Conservation (phyloP, 2,113 vertebrate species). For the Megatriorchis doriae region DNA sequence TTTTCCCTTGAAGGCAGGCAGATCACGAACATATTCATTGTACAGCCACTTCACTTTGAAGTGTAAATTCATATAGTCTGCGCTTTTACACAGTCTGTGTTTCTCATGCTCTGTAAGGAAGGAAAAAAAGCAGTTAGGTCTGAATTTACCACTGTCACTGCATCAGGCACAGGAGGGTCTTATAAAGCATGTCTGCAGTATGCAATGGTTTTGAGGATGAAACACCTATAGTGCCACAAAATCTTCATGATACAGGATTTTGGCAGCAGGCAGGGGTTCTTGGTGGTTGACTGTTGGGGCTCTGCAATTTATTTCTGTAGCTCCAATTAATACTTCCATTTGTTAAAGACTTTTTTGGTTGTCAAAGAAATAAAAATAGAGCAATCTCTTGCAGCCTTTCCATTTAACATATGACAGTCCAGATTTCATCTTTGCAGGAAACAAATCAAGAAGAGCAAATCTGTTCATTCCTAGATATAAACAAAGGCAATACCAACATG, state of each 20-base stretch:
- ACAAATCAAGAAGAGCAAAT: neutral
- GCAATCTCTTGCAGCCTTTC: neutral
- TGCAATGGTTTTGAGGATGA: neutral
- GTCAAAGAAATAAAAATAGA: neutral
- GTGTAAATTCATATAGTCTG: conserved; percentile 99
- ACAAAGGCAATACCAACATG: neutral
- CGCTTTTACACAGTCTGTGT: conserved; percentile 91
- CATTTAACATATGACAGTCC: neutral
- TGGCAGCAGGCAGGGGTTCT: neutral
- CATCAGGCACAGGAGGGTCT: neutral
- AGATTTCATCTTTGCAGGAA: neutral
- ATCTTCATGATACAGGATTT: neutral
- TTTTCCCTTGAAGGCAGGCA: conserved; percentile 83
- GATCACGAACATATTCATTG: conserved; percentile 91
- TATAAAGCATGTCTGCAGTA: neutral
- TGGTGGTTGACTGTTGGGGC: neutral
- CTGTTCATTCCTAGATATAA: neutral
- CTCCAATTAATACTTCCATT: neutral
- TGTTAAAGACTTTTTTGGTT: neutral
- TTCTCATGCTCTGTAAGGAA: conserved; percentile 89
- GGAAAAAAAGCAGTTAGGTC: neutral
- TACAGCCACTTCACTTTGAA: conserved; percentile 99
- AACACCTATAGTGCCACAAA: neutral
- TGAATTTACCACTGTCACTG: neutral
- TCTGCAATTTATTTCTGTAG: neutral